Base-by-base conservation (phyloP, 2,113 vertebrate genomes). In the Passer montanus region DNA sequence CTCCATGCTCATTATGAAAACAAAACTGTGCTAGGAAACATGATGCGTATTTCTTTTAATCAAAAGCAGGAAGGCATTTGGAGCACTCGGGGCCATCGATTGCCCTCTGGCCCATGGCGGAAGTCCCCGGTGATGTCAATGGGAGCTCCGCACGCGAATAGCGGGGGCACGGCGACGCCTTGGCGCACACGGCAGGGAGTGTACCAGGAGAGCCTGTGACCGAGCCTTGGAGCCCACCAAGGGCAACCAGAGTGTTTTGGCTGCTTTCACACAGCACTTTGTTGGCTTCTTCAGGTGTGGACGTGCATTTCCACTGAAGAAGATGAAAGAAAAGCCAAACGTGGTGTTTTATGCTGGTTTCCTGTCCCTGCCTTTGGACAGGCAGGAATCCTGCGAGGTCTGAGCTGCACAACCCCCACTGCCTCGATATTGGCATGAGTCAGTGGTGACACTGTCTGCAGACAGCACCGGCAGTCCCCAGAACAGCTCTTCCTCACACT, bases 391-490 rank as follows among this genome's bases (percentile, higher is more conserved):
- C 86, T 79, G 83, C 0, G 14, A 93, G 73, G 72, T 87, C 79
- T 89, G 63, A 91, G 66, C 60, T 11, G 37, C 17, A 19, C 89
- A 96, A 47, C 95, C 91, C 96, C 88, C 81, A 33, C 63, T 73
- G 47, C 46, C 68, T 76, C 1, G 0, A 55, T 93, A 63, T 46
- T 97, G 97, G 98, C 97, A 92, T 73, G 55, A 63, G 95, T 58
- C 83, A 82, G 83, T 92, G 96, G 98, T 97, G 97, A 98, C 97
- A 94, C 53, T 97, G 96, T 98, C 97, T 97, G 96, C 94, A 68
- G 60, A 78, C 75, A 67, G 76, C 23, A 60, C 94, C 18, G 28
- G 91, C 93, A 91, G 44, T 87, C 96, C 83, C 78, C 79, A 87
- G 95, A 91, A 94, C 85, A 96, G 94, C 90, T 97, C 94, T 97